phyloP scores from a whole-genome alignment of 2,797 vertebrate genomes.

The Nyctalus aviator region DNA sequence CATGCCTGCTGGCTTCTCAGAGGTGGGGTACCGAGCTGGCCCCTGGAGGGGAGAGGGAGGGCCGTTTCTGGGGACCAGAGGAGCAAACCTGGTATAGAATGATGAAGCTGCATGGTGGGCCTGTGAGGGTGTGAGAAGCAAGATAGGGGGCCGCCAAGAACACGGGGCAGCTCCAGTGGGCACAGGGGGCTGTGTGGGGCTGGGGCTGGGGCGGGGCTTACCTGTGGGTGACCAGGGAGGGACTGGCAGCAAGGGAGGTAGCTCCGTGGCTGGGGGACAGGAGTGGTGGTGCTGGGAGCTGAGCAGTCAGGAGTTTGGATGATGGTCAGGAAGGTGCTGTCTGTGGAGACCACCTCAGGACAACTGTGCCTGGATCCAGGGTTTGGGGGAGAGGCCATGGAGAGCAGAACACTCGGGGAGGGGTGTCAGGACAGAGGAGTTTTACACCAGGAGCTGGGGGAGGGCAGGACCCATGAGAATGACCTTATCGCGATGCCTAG shows the following conservation, averaged over 20 bases:
- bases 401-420: neutral
- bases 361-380: accelerated
- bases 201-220: too few species aligned
- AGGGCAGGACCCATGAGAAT: neutral
- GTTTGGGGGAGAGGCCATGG: neutral
- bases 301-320: neutral
- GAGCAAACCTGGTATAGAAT: neutral
- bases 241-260: neutral
- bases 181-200: neutral
- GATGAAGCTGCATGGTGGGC: neutral
- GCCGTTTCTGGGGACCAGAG: neutral
- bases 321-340: neutral
- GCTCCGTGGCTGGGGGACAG: too few species aligned
- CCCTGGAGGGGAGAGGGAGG: neutral
- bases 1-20: neutral
- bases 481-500: neutral
- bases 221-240: neutral
- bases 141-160: neutral
- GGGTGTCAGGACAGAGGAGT: neutral
- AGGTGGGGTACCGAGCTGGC: neutral
- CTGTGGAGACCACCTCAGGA: neutral
- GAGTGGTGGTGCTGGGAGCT: neutral
- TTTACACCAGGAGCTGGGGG: neutral
- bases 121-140: neutral
- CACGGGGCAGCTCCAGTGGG: neutral